Conservation (phyloP, 2,797 vertebrate genomes). For the Hydrophis major region DNA sequence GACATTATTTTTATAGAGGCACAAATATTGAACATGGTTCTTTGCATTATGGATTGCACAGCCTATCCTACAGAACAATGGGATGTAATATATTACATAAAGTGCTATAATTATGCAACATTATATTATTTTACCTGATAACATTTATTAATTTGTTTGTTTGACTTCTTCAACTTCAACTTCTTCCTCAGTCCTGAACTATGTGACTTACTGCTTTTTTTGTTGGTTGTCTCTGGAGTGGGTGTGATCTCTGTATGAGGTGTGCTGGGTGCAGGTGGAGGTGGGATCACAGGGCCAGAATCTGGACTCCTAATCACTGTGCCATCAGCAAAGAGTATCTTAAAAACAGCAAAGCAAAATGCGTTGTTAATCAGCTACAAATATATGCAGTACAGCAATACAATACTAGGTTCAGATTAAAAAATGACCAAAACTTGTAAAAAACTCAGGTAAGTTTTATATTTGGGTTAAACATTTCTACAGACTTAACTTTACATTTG, state of each 20-base stretch:
- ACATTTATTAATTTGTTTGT: background rate
- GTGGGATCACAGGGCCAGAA: conserved; percentile 74
- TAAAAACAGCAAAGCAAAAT: conserved; percentile 19
- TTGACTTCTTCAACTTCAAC: background rate
- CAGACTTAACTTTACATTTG: background rate
- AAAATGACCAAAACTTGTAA: background rate
- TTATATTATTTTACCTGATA: background rate
- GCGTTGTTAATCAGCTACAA: conserved; percentile 6
- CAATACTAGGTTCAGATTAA: background rate
- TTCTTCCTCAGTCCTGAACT: background rate
- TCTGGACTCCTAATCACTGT: conserved; percentile 76
- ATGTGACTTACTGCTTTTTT: conserved; percentile 66
- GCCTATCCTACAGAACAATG: background rate
- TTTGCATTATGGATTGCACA: background rate
- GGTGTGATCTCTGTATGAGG: conserved; percentile 21
- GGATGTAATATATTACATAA: background rate
- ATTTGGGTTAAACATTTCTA: background rate
- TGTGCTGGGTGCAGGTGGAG: conserved; percentile 22
- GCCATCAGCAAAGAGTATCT: conserved; percentile 90
- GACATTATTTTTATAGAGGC: background rate
- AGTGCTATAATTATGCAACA: background rate
- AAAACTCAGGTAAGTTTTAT: background rate
- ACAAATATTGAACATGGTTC: background rate
- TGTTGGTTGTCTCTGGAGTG: conserved; percentile 40
- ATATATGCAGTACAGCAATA: background rate